phyloP scores from a whole-genome alignment of 2,113 vertebrate genomes.

The Puffinus mauretanicus region DNA sequence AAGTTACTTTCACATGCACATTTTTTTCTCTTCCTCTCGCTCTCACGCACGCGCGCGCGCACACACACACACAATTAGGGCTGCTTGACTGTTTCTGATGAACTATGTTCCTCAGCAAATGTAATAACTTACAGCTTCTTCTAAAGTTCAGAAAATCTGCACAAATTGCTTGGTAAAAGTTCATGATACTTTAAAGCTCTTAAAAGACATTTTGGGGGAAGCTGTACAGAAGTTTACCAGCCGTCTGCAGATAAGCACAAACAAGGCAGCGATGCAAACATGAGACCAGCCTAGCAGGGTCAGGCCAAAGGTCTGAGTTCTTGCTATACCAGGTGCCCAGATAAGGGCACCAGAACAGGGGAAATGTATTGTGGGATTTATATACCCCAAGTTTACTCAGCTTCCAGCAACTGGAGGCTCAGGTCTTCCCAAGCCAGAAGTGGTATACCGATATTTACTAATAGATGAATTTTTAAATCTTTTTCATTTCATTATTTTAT shows the following conservation, averaged over 20 bases:
- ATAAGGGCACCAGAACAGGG: constrained; percentile 22
- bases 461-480: neutral
- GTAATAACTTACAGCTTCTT: neutral
- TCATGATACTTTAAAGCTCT: neutral
- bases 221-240: constrained; percentile 6
- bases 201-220: neutral
- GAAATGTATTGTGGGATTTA: neutral
- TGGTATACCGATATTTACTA: neutral
- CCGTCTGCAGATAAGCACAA: constrained; percentile 17
- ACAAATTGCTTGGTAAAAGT: constrained; percentile 22
- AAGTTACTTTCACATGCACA: constrained; percentile 20
- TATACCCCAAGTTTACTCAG: neutral
- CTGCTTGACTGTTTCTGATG: neutral
- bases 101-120: neutral
- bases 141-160: neutral
- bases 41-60: neutral
- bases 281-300: neutral
- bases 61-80: neutral
- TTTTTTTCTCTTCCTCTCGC: neutral
- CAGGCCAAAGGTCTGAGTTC: constrained; percentile 57
- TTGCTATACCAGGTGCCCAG: constrained; percentile 25
- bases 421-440: neutral
- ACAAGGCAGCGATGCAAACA: constrained; percentile 33
- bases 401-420: neutral
- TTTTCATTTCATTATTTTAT: neutral